Evolutionary conservation across 92 coral and sea anemone species (phyloP).

Genomic region (Bergia sp.): DNA sequence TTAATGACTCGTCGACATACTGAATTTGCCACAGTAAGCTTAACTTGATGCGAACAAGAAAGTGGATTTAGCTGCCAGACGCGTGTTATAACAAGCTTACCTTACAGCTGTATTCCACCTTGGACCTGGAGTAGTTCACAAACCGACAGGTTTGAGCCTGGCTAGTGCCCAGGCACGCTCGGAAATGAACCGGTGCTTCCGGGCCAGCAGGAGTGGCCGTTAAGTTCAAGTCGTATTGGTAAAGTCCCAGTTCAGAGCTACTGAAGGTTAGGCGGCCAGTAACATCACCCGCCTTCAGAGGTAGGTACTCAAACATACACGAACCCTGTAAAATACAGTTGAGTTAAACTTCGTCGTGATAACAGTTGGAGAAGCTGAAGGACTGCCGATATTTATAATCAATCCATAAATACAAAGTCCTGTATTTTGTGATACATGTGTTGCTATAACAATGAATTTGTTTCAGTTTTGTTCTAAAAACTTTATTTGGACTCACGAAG

Average conservation of each 20-base stretch:
- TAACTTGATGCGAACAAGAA: too few relatives aligned
- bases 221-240: conserved; percentile 88
- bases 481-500: too few relatives aligned
- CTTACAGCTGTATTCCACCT: conserved; percentile 96
- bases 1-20: not conserved
- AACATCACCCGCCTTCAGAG: conserved; percentile 94
- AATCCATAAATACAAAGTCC: too few relatives aligned
- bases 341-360: not conserved
- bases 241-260: conserved; percentile 94
- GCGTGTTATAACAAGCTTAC: conserved; percentile 40
- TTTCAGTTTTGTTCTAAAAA: too few relatives aligned
- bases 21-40: too few relatives aligned
- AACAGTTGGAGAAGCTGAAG: not conserved
- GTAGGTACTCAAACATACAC: conserved; percentile 95
- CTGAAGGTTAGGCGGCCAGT: conserved; percentile 88
- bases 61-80: too few relatives aligned
- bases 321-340: conserved; percentile 72
- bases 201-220: conserved; percentile 98
- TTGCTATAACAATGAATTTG: too few relatives aligned
- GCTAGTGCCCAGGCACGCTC: conserved; percentile 89
- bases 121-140: conserved; percentile 91
- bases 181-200: conserved; percentile 96
- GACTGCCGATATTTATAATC: not conserved
- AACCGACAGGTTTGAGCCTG: conserved; percentile 96
- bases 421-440: too few relatives aligned